These are phyloP conservation scores for Meteorus cinctellus DNA, from an alignment of 2,888 invertebrate genomes.

Conservation along the genomic window DNA sequence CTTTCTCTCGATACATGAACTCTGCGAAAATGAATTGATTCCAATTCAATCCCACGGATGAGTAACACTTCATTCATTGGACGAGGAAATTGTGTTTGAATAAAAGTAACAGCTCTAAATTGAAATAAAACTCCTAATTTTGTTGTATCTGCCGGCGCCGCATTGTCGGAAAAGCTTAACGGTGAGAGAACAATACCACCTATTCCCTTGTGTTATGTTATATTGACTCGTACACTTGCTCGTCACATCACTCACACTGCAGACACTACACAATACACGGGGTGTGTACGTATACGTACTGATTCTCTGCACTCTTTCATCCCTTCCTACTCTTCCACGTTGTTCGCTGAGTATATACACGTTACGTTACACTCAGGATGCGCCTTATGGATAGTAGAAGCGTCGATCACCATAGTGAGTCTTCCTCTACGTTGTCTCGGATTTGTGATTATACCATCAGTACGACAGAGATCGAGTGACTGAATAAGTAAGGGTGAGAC, in stretches of 20 bases:
- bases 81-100: background rate
- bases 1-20: background rate
- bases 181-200: background rate
- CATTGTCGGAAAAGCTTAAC: background rate
- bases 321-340: background rate
- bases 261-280: background rate
- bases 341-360: background rate
- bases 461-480: constrained; percentile 9
- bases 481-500: background rate
- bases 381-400: background rate
- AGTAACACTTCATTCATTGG: background rate
- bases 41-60: background rate
- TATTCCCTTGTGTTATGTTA: background rate
- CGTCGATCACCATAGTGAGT: constrained; percentile 22
- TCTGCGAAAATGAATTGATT: background rate
- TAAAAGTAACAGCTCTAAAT: background rate
- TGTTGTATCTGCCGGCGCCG: background rate
- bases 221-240: background rate
- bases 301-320: background rate
- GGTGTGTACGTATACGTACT: background rate
- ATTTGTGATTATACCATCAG: constrained; percentile 12
- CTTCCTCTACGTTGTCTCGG: constrained; percentile 8
- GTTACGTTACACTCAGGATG: constrained; percentile 1
- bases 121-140: constrained; percentile 1
- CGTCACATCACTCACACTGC: background rate